Evolutionary conservation across 2,888 invertebrate genomes (phyloP).

Genomic region (Bedellia somnulentella): DNA sequence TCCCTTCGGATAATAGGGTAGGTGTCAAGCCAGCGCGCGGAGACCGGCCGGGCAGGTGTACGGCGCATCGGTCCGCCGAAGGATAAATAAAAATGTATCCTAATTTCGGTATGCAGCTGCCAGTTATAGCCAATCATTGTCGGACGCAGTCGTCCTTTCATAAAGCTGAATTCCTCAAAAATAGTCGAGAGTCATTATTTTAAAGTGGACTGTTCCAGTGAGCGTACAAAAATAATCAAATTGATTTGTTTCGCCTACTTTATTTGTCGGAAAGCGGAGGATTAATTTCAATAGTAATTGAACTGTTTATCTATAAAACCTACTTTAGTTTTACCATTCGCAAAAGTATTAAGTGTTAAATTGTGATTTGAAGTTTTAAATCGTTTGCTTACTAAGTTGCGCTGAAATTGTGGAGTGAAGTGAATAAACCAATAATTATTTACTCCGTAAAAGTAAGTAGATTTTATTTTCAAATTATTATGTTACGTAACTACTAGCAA

Average conservation of each 20-base stretch:
- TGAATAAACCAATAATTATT: too few relatives aligned
- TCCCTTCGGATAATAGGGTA: conserved; percentile 45
- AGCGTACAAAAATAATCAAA: conserved; percentile 3
- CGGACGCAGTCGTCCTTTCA: conserved; percentile 36
- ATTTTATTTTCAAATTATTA: too few relatives aligned
- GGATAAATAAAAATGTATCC: conserved; percentile 49
- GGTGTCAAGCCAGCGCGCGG: conserved; percentile 53
- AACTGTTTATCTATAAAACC: too few relatives aligned
- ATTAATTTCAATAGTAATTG: too few relatives aligned
- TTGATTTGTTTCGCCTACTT: neutral
- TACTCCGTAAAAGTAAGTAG: too few relatives aligned
- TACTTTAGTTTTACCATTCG: too few relatives aligned
- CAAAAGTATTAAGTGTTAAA: too few relatives aligned
- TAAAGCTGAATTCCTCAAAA: conserved; percentile 38
- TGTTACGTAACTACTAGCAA: too few relatives aligned
- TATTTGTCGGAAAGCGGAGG: neutral
- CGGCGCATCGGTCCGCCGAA: conserved; percentile 15
- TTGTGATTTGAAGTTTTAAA: too few relatives aligned
- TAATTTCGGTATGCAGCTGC: conserved; percentile 56
- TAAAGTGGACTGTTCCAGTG: conserved; percentile 8
- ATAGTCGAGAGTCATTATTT: conserved; percentile 22
- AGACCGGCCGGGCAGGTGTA: conserved; percentile 39
- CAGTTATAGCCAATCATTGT: conserved; percentile 41
- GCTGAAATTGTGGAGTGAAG: too few relatives aligned
- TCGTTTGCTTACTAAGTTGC: too few relatives aligned